Evolutionary conservation across 2,113 vertebrate genomes (phyloP), one percentile per base, ranked within the genome.

Genomic region (Sinosuthora webbiana): DNA sequence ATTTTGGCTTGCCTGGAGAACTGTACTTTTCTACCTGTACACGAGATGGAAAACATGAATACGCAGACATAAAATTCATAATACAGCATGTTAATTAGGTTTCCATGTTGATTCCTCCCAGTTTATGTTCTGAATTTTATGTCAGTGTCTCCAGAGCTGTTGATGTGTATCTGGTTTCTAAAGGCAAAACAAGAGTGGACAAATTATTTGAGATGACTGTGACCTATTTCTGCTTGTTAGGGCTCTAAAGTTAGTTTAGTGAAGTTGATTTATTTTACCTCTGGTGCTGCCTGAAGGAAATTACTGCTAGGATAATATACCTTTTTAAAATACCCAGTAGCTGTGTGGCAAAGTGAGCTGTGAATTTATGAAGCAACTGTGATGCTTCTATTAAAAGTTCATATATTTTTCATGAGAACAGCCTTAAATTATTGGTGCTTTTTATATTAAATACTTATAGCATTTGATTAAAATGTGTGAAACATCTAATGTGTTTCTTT

Each of bases 401-500:
- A 83, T 64, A 19, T 56, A 44, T 80, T 88, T 88, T 86, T 41
- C 33, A 67, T 28, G 31, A 60, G 47, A 84, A 64, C 3, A 70
- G 31, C 41, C 24, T 62, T 91, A 75, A 84, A 68, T 89, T 71
- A 68, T 84, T 84, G 33, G 18, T 53, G 33, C 0, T 27, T 93
- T 81, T 78, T 67, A 28, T 89, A 82, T 83, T 78, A 87, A 81
- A 81, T 60, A 68, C n/a, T 31, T 47, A 14, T 31, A 76, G 3
- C 12, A 37, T 85, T 92, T 85, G 70, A 88, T 93, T 94, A 69
- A 94, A 92, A 89, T 55, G 21, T 87, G 63, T 78, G 60, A 87
- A 59, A 75, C 21, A 21, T 37, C 25, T 49, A 63, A 59, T 70
- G 70, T 25, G 13, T 84, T 57, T n/a, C 44, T 78, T 81, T 89